Evolutionary conservation across 2,797 vertebrate genomes (phyloP), one percentile per base, ranked within the genome.

Genomic region (Nothura maculosa): DNA sequence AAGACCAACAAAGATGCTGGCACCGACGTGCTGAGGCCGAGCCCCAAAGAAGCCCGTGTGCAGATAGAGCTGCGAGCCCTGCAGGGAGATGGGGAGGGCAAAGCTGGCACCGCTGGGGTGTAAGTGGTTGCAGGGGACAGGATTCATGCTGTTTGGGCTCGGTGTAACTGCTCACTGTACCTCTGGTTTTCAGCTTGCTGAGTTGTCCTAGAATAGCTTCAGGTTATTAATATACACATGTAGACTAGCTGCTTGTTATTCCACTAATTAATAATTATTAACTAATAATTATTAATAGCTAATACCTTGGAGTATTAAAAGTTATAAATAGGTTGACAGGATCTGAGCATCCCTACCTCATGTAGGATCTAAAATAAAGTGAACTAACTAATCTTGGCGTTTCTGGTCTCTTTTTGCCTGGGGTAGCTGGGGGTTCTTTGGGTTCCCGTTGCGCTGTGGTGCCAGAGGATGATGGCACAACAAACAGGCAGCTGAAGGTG

Each of bases 311-410:
- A 90, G 60, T 73, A 69, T 40, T 50, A 69, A 74, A 90, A 81
- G 63, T 50, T 83, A 25, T 69, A 64, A 81, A 81, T 54, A 85
- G 70, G 45, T 63, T 45, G 85, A 75, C 50, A 78, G 80, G 80
- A 76, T 88, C 61, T 73, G n/a, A 69, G 77, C 87, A 34, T 88
- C 74, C 83, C 83, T 91, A 47, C 70, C 81, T 94, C 43, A 16
- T 8, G 34, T 43, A 63, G 74, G 38, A 55, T 60, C 60, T 60
- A 52, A 91, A 91, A 91, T 79, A 92, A 94, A 96, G 52, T 20
- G 1, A 85, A 69, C 1, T 0, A 63, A 60, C 32, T 82, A 3
- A 6, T 67, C 5, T 17, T 61, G 21, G 14, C 15, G 21, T 67
- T 90, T 14, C 50, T 81, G 8, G 63, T 50, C 22, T 4, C 60